Base-by-base conservation (phyloP, 1,140 invertebrate genomes). In the Megalonaias nervosa region DNA sequence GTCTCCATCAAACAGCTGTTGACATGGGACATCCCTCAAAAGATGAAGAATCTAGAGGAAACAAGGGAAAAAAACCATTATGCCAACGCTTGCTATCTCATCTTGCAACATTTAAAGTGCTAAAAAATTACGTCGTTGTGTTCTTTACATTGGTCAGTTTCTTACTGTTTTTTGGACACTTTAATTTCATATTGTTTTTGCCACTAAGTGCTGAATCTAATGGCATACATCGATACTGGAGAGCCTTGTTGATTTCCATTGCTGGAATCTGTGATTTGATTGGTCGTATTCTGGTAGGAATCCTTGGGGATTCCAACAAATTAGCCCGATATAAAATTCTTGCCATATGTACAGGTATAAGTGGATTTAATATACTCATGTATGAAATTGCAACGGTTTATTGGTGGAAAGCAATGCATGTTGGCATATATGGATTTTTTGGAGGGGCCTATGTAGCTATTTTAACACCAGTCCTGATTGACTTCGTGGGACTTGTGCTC, bases 121-220 rank as follows among this genome's bases (percentile, higher is more conserved):
- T 89, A 31, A 77, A 77, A 71, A 85, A 78, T 75, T 82, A 80
- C 13, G 77, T 84, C 9, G 82, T 84, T 48, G 48, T 85, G 17
- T 81, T 87, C 48, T 84, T 81, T 66, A 75, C 74, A 17, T 19
- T 85, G 12, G 71, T 84, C 2, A 84, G 77, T 23, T 87, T 89
- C 75, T 59, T 89, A 1, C 74, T 79, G 19, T 87, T 87, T 75
- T 85, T 87, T 61, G 86, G 87, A 21, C 83, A 86, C 80, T 87
- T 87, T 67, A 89, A 87, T 74, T 85, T 86, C 65, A 81, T 89
- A 57, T 65, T 89, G 21, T 87, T 89, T 67, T 77, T 89, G 73
- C 87, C 87, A 15, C 31, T 74, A 14, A 75, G 80, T 58, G 81
- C 77, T 15, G 1, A 48, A 6, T 60, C 65, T 21, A 74, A 79